Evolutionary conservation across 2,797 vertebrate species (phyloP).

Genomic region (Neosilurus hyrtlii): DNA sequence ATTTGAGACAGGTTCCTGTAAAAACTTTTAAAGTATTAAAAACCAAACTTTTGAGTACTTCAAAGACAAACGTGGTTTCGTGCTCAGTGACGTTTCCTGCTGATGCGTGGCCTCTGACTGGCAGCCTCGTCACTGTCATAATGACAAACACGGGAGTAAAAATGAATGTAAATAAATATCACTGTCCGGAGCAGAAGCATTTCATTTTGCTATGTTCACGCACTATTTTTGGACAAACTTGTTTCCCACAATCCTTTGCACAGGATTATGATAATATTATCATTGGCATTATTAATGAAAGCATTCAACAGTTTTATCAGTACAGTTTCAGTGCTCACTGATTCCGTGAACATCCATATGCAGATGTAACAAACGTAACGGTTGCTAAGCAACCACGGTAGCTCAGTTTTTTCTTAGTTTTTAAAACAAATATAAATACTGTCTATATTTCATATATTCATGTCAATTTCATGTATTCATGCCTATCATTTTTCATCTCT

Average conservation of each 20-base stretch:
- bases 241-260: not conserved
- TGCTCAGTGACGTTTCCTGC: not conserved
- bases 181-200: too few species aligned
- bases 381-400: not conserved
- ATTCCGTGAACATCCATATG: not conserved
- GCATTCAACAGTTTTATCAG: not conserved
- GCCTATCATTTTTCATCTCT: too few species aligned
- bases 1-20: not conserved
- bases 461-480: too few species aligned
- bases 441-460: too few species aligned
- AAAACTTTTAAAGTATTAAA: not conserved
- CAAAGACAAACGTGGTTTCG: not conserved
- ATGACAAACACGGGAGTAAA: not conserved
- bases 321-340: not conserved
- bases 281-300: not conserved
- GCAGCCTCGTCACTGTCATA: not conserved
- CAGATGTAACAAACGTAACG: not conserved
- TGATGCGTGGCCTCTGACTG: not conserved
- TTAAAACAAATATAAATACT: too few species aligned
- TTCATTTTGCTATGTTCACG: not conserved
- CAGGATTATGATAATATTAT: not conserved
- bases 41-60: not conserved
- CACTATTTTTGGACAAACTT: not conserved
- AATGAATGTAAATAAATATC: too few species aligned
- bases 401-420: not conserved